phyloP scores from a whole-genome alignment of 2,113 vertebrate species.

The Notechis scutatus region DNA sequence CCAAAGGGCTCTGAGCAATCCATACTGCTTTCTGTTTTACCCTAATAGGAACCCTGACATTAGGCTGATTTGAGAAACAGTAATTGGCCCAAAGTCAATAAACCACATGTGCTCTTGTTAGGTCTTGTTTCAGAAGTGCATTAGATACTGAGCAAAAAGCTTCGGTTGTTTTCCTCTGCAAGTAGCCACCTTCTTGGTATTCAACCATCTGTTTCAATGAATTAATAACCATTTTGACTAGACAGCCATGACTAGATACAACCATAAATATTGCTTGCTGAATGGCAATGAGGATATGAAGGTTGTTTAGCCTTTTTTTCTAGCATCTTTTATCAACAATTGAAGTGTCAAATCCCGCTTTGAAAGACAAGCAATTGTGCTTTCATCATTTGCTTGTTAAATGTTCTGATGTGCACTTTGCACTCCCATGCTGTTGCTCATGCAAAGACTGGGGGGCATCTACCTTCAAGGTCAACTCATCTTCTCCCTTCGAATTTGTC shows the following conservation, averaged over 20 bases:
- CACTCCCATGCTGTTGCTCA: background rate
- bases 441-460: background rate
- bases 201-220: background rate
- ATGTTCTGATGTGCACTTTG: constrained; percentile 6
- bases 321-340: background rate
- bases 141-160: background rate
- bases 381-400: constrained; percentile 19
- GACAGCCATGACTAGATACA: background rate
- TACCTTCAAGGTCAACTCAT: background rate
- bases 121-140: background rate
- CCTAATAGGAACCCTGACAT: background rate
- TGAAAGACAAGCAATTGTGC: background rate
- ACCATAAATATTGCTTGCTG: constrained; percentile 3
- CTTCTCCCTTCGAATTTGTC: background rate
- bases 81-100: background rate
- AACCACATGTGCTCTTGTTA: background rate
- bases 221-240: background rate
- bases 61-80: background rate
- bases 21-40: background rate
- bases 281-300: constrained; percentile 9
- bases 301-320: background rate
- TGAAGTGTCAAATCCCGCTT: constrained; percentile 4
- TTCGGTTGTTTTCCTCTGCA: background rate
- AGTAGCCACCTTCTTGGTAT: background rate
- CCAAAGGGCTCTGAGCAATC: background rate